Base-by-base conservation (phyloP, 2,888 invertebrate species). In the Drosophila barbarae region DNA sequence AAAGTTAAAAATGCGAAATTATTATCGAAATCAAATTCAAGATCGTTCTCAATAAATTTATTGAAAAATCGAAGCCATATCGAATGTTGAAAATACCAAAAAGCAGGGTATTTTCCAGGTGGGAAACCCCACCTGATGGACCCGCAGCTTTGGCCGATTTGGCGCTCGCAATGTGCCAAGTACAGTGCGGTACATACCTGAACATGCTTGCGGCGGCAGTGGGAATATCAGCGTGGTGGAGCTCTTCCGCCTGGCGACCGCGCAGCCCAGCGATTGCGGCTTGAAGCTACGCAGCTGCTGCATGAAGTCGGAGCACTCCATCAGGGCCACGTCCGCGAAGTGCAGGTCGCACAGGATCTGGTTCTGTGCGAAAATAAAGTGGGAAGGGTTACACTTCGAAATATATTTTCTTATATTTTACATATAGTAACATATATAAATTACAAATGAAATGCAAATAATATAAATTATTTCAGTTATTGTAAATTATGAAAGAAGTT, bases 291-390 rank as follows among this genome's bases (percentile, higher is more conserved):
- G 94, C 89, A 97, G 93, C 91, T 97, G 97, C 91, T 97, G 96
- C 96, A 97, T 96, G 92, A 97, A 97, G 92, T 97, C 97, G 86
- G 96, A 95, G 92, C 96, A 96, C 94, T 97, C 97, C 96, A 97
- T 96, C 90, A 97, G 95, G 90, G 96, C 95, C 84, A 97, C 96
- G 95, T 97, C 97, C 88, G 96, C 96, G 90, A 97, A 97, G 92
- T 97, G 97, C 90, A 97, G 92, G 91, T 97, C 96, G 93, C 97
- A 97, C 90, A 97, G 94, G 90, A 97, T 96, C 90, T 96, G 96
- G 91, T 97, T 97, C 91, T 94, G 76, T 23, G 23, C 12, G n/a
- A 18, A 12, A 3, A 35, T 23, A 38, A 8, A 42, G 15, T 47
- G 12, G 8, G 5, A 5, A n/a, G 9, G 9, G 28, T n/a, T 47